These are phyloP conservation scores for Hypercompe scribonia DNA, from an alignment of 2,888 invertebrate species.

Conservation along the genomic window DNA sequence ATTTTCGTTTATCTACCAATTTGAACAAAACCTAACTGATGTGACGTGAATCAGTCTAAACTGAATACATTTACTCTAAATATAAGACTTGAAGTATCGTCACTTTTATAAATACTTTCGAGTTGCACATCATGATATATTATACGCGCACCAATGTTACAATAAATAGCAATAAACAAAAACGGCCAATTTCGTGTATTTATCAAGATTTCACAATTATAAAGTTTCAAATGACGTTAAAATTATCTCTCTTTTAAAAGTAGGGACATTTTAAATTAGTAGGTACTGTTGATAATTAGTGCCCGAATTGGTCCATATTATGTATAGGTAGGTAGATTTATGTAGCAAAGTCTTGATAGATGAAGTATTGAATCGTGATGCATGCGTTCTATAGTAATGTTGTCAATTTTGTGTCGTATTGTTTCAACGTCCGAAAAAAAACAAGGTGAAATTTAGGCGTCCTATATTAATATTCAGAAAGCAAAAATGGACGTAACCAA, in stretches of 20 bases:
- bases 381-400: constrained; percentile 42
- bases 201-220: constrained; percentile 30
- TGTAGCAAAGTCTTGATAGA: constrained; percentile 48
- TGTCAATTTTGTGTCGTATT: constrained; percentile 33
- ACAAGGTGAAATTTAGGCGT: too few species aligned
- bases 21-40: neutral
- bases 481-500: too few species aligned
- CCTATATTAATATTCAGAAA: neutral
- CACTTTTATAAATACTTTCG: constrained; percentile 27
- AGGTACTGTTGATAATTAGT: constrained; percentile 17
- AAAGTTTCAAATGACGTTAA: constrained; percentile 14
- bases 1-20: neutral
- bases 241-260: neutral
- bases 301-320: constrained; percentile 20
- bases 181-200: constrained; percentile 20
- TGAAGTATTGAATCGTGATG: constrained; percentile 40
- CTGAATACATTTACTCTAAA: constrained; percentile 38
- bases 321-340: constrained; percentile 18
- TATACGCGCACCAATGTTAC: constrained; percentile 47
- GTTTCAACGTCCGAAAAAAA: constrained; percentile 9
- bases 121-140: constrained; percentile 48
- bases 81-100: constrained; percentile 25
- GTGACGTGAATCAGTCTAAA: constrained; percentile 25
- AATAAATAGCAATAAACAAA: constrained; percentile 41
- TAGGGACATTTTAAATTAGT: constrained; percentile 21